Base-by-base conservation (phyloP, 1,140 invertebrate species). In the Neuroterus valhalla region DNA sequence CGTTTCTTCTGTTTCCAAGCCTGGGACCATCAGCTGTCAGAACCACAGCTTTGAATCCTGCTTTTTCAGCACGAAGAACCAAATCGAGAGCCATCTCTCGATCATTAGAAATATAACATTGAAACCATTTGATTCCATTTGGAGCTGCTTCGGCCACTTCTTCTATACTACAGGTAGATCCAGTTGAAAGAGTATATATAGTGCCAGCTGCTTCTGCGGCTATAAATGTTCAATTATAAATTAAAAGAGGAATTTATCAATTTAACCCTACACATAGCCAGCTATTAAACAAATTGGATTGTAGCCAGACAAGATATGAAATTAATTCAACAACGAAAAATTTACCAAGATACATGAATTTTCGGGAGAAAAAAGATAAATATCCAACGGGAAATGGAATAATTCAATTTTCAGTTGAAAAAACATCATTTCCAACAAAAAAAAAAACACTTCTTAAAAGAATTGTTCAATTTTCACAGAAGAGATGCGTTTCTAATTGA, bases 11-110 rank as follows among this genome's bases (percentile, higher is more conserved):
- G 21, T 94, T 90, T 0, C 97, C 98, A 87, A 98, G 96, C 2
- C 95, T 82, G 0, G 96, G 96, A 2, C 96, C 95, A 88, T 99
- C 98, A 0, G 98, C 94, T 1, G 98, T 99, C 1, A 99, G 84
- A 1, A 96, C 96, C 1, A 99, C 87, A 2, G 97, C 97, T 88
- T 95, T 94, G 83, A 94, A 98, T 21, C 96, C 96, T n/a, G 94
- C 93, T 71, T 90, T 92, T 88, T 98, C 96, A 1, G 96, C 97
- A 78, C 97, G 91, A 73, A 88, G 80, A 3, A 98, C 93, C 66
- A 98, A 89, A 78, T 93, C 90, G 77, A 91, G 88, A 0, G 96
- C 97, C 0, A 97, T 88, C 17, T 94, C 89, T 62, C 96, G 92
- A 83, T 98, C 94, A 77, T 92, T 94, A 84, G 96, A 97, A 77